phyloP scores from a whole-genome alignment of 2,888 invertebrate genomes.

The Plebejus argus region DNA sequence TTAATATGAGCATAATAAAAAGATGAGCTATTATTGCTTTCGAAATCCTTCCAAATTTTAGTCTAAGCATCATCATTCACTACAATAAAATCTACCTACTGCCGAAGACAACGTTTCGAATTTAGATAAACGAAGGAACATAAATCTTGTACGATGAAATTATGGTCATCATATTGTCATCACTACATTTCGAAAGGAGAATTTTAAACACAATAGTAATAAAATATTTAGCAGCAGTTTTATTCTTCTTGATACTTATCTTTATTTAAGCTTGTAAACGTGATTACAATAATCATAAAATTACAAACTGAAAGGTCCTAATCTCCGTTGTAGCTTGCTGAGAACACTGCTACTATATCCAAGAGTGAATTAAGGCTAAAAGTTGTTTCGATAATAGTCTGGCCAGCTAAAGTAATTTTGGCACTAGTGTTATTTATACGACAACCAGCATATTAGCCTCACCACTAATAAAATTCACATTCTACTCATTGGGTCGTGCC shows the following conservation, averaged over 20 bases:
- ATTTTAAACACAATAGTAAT: not conserved
- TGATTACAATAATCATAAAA: not conserved
- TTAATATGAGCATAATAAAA: not conserved
- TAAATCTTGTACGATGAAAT: not conserved
- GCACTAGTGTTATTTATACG: no score
- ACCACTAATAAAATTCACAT: no score
- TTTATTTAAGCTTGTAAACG: not conserved
- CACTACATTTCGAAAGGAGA: not conserved
- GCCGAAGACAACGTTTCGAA: not conserved
- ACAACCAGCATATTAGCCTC: no score
- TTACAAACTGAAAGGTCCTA: not conserved
- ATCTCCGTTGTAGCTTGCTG: not conserved
- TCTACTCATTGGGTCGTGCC: no score
- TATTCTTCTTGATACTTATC: not conserved
- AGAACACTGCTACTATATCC: not conserved
- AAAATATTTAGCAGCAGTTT: not conserved
- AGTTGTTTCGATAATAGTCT: no score
- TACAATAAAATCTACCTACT: not conserved
- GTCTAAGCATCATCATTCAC: not conserved
- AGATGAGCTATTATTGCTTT: not conserved
- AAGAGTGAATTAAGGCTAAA: not conserved
- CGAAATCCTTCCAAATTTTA: not conserved
- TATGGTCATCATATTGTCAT: not conserved
- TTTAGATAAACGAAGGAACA: not conserved
- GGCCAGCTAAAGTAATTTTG: no score